Conservation (phyloP, 1,140 invertebrate species). For the Akabosia matsudoensis region DNA sequence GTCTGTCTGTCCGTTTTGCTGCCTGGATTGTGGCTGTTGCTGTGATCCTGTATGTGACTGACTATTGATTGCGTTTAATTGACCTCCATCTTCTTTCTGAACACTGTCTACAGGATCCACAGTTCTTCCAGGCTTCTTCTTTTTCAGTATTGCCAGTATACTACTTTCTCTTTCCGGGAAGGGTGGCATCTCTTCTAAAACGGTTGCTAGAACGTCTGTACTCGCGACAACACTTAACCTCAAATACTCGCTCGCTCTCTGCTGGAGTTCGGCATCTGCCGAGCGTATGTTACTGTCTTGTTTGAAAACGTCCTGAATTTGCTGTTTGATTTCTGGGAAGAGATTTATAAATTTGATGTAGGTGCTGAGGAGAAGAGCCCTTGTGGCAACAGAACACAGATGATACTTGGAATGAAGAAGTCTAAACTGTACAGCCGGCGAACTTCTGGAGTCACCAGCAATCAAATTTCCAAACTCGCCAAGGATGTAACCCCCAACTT, state of each 20-base stretch:
- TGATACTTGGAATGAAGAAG: constrained; percentile 98
- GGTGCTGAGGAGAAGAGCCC: constrained; percentile 92
- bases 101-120: constrained; percentile 68
- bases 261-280: constrained; percentile 97
- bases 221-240: constrained; percentile 94
- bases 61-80: constrained; percentile 53
- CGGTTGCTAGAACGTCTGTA: constrained; percentile 94
- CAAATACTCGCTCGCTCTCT: constrained; percentile 96
- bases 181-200: constrained; percentile 99
- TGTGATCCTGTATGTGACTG: constrained; percentile 71
- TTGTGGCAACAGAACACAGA: constrained; percentile 92
- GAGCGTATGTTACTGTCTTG: constrained; percentile 95
- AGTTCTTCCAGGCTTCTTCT: constrained; percentile 90
- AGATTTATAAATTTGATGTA: constrained; percentile 99
- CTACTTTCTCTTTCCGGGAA: constrained; percentile 98
- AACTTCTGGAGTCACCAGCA: constrained; percentile 95
- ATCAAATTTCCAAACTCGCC: constrained; percentile 99
- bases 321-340: constrained; percentile 95
- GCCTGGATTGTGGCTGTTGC: constrained; percentile 44
- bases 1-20: constrained; percentile 59
- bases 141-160: constrained; percentile 94
- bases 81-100: constrained; percentile 56
- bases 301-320: constrained; percentile 94
- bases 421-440: constrained; percentile 93
- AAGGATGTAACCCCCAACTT: constrained; percentile 98